Evolutionary conservation across 2,888 invertebrate species (phyloP).

Genomic region (Lapara coniferarum): DNA sequence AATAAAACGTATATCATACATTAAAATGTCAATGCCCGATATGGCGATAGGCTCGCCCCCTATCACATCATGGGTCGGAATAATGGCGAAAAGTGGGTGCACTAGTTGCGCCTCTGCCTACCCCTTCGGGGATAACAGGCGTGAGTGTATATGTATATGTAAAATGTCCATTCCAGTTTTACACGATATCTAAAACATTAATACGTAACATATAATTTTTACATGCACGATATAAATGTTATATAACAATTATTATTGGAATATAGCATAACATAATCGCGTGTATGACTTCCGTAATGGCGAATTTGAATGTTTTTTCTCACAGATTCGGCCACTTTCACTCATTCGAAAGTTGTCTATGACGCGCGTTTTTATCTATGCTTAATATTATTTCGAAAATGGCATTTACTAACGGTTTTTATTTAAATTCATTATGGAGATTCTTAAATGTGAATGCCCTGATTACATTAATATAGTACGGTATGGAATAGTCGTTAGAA

Average conservation of each 20-base stretch:
- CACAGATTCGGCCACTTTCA: conserved; percentile 52
- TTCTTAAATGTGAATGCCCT: not conserved
- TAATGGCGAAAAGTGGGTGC: too few species aligned
- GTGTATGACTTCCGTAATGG: conserved; percentile 56
- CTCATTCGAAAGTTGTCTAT: conserved; percentile 53
- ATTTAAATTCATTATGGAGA: not conserved
- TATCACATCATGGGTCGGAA: too few species aligned
- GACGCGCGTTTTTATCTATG: conserved; percentile 36
- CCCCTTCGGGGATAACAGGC: too few species aligned
- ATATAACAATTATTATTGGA: conserved; percentile 37
- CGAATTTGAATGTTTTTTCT: conserved; percentile 48
- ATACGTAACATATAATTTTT: not conserved
- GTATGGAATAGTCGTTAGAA: not conserved
- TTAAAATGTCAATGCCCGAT: too few species aligned
- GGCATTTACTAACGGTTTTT: conserved; percentile 17
- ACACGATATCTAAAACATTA: not conserved
- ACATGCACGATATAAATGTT: not conserved
- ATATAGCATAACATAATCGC: conserved; percentile 50
- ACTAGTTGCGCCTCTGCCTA: too few species aligned
- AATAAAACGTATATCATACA: too few species aligned
- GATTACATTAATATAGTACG: not conserved
- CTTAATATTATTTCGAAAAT: conserved; percentile 26
- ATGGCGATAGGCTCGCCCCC: too few species aligned
- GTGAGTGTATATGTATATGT: too few species aligned
- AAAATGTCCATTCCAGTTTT: too few species aligned